phyloP scores from a whole-genome alignment of 2,113 vertebrate species.

The Nymphicus hollandicus region DNA sequence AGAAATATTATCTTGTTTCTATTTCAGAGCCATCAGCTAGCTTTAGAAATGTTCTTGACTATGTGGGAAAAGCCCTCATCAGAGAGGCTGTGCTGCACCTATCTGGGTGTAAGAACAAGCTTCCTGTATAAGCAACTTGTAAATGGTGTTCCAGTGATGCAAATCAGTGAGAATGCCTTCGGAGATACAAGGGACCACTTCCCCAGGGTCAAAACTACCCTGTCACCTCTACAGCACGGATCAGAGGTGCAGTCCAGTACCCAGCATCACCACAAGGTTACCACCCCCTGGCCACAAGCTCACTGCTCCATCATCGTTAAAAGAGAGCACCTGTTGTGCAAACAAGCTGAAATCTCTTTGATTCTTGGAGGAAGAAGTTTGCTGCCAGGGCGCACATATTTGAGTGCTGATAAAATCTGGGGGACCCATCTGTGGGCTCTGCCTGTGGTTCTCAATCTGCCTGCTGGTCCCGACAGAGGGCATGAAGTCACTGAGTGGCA shows the following conservation, averaged over 20 bases:
- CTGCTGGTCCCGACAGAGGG: accelerated
- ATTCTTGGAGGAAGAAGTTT: not conserved
- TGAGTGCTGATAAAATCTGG: not conserved
- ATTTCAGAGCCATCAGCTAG: not conserved
- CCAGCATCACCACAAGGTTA: not conserved
- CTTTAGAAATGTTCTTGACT: not conserved
- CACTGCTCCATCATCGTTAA: not conserved
- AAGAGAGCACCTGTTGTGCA: not conserved
- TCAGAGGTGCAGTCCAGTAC: not conserved
- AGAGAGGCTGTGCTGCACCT: not conserved
- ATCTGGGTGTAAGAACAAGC: not conserved
- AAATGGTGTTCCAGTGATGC: not conserved
- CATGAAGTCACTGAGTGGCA: not conserved
- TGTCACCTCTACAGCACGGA: not conserved
- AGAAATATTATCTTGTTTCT: slow-evolving; percentile 12
- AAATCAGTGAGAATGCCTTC: not conserved
- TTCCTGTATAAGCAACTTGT: not conserved
- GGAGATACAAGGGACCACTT: not conserved
- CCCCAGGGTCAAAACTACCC: not conserved
- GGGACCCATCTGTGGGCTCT: not conserved
- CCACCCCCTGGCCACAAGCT: accelerated
- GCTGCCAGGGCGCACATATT: not conserved
- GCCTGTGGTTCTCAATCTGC: not conserved
- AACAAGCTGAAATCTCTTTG: not conserved
- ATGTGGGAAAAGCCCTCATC: not conserved